A percentile compares a stretch with the other conserved stretches of the same genome.
Conservation (phyloP, 2,888 invertebrate genomes). For the Pyrgus malvae region DNA sequence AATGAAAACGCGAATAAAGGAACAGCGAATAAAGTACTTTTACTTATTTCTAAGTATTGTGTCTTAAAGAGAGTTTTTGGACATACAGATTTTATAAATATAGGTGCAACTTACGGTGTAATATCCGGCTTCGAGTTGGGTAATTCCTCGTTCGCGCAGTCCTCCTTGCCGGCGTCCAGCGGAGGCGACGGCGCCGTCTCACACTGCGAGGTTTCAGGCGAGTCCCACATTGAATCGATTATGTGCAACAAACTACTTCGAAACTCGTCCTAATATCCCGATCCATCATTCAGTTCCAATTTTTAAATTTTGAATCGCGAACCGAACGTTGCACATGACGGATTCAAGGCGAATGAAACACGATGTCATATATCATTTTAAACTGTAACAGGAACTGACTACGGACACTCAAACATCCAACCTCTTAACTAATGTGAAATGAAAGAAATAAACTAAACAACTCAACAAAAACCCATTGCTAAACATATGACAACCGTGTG, state of each 20-base stretch:
- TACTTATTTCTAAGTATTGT: too few species aligned
- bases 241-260: conserved; percentile 83
- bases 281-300: conserved; percentile 54
- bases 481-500: conserved; percentile 82
- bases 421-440: conserved; percentile 70
- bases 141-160: conserved; percentile 63
- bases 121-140: conserved; percentile 79
- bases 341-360: conserved; percentile 83
- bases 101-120: conserved; percentile 81
- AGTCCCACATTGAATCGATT: conserved; percentile 83
- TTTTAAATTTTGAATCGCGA: conserved; percentile 53
- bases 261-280: conserved; percentile 78
- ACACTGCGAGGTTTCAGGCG: conserved; percentile 81
- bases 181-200: conserved; percentile 65
- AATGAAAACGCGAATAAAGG: too few species aligned
- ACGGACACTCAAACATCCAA: conserved; percentile 78
- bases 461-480: conserved; percentile 65
- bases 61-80: too few species aligned
- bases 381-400: conserved; percentile 75
- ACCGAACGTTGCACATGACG: conserved; percentile 81
- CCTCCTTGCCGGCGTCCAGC: conserved; percentile 59
- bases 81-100: background rate
- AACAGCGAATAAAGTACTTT: too few species aligned
- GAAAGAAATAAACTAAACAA: conserved; percentile 73
- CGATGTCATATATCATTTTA: conserved; percentile 81